Conservation (phyloP, 92 coral and sea anemone genomes). For the Umimayanthus kanabou region DNA sequence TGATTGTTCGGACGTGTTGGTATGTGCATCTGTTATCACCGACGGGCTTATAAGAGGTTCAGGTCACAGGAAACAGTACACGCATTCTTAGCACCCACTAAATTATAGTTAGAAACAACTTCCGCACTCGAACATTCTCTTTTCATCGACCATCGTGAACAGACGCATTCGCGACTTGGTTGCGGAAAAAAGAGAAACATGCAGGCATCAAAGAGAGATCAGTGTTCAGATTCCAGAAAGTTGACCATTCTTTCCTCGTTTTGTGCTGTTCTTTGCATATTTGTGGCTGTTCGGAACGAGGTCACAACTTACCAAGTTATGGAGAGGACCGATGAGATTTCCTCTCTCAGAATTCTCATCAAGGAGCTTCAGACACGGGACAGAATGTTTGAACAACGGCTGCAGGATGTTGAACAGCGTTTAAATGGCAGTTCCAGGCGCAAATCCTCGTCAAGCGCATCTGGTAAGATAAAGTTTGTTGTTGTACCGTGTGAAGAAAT, state of each 20-base stretch:
- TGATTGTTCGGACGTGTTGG: background rate
- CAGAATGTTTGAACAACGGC: background rate
- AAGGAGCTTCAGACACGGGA: conserved; percentile 1
- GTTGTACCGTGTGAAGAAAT: too few species aligned
- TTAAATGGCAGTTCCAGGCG: background rate
- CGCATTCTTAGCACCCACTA: too few species aligned
- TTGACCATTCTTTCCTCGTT: background rate
- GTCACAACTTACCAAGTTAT: background rate
- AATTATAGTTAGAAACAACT: too few species aligned
- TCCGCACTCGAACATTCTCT: too few species aligned
- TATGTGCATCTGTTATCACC: background rate
- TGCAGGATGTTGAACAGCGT: background rate
- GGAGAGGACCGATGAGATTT: background rate
- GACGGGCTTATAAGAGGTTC: background rate
- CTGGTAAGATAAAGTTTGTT: background rate
- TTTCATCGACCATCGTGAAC: too few species aligned
- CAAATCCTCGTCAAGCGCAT: conserved; percentile 11
- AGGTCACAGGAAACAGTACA: background rate
- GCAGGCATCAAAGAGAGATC: background rate
- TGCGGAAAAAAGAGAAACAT: background rate
- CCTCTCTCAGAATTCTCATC: background rate
- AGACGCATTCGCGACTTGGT: too few species aligned
- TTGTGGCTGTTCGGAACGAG: conserved; percentile 4
- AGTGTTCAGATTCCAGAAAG: background rate
- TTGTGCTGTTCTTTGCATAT: background rate